phyloP scores from a whole-genome alignment of 2,113 vertebrate genomes.

The Psittacula cyanocephala region DNA sequence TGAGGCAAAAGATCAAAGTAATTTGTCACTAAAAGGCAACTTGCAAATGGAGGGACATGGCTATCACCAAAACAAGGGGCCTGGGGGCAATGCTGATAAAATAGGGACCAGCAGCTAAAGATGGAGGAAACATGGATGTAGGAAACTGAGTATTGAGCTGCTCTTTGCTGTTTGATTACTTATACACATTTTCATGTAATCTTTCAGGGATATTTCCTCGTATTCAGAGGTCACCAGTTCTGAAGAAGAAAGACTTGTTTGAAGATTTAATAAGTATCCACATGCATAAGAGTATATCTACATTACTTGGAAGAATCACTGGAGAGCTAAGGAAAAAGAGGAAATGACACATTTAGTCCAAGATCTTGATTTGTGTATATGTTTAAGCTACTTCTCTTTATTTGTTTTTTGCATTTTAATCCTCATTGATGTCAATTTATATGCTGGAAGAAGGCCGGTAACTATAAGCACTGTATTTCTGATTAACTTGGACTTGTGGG shows the following conservation, averaged over 20 bases:
- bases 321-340: slow-evolving; percentile 48
- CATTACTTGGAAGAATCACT: slow-evolving; percentile 44
- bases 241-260: slow-evolving; percentile 70
- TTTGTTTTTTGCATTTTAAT: neutral
- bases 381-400: neutral
- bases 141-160: neutral
- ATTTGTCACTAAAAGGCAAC: neutral
- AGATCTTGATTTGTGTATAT: neutral
- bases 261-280: slow-evolving; percentile 74
- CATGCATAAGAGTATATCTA: slow-evolving; percentile 56
- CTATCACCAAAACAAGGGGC: neutral
- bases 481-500: neutral
- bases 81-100: neutral
- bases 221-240: slow-evolving; percentile 63
- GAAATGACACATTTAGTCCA: slow-evolving; percentile 21
- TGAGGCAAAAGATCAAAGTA: neutral
- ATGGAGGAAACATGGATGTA: neutral
- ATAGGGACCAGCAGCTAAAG: neutral
- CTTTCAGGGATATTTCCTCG: slow-evolving; percentile 80
- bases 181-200: slow-evolving; percentile 19
- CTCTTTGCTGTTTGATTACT: slow-evolving; percentile 3
- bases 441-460: neutral
- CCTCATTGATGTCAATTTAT: neutral
- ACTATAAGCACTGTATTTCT: neutral
- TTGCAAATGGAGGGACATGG: neutral